These are phyloP conservation scores for Sphenopsis melanotis DNA, from an alignment of 2,797 vertebrate species.

Conservation along the genomic window DNA sequence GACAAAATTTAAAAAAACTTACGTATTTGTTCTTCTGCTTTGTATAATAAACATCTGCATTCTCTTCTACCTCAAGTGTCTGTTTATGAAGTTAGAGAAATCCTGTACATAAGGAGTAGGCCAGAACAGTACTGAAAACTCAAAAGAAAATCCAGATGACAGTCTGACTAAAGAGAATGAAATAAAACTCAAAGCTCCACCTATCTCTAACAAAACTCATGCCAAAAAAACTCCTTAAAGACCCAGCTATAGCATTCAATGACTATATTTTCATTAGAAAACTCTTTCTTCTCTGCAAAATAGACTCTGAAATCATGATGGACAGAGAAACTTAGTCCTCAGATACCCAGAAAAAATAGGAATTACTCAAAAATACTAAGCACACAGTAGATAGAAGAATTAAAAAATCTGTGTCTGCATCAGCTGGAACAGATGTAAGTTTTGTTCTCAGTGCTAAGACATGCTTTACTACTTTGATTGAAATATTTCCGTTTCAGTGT, in stretches of 20 bases:
- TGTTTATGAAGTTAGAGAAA: not conserved
- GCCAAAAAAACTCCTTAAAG: not conserved
- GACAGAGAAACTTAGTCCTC: not conserved
- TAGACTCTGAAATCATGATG: not conserved
- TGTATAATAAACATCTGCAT: not conserved
- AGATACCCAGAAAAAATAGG: not conserved
- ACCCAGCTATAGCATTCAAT: not conserved
- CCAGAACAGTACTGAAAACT: not conserved
- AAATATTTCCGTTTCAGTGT: not conserved
- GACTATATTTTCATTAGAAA: not conserved
- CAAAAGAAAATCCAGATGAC: not conserved
- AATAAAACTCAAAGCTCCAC: not conserved
- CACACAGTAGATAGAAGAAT: not conserved
- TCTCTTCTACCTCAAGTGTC: not conserved
- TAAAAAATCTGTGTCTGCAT: not conserved
- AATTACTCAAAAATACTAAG: not conserved
- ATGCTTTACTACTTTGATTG: not conserved
- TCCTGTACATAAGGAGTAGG: not conserved
- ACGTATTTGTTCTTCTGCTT: not conserved
- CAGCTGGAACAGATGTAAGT: not conserved
- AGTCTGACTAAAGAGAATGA: not conserved
- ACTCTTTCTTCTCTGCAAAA: not conserved
- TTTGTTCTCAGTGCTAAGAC: not conserved
- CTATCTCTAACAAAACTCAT: not conserved
- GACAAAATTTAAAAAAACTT: not conserved